Base-by-base conservation (phyloP, 2,113 vertebrate species). In the Galbula dea region DNA sequence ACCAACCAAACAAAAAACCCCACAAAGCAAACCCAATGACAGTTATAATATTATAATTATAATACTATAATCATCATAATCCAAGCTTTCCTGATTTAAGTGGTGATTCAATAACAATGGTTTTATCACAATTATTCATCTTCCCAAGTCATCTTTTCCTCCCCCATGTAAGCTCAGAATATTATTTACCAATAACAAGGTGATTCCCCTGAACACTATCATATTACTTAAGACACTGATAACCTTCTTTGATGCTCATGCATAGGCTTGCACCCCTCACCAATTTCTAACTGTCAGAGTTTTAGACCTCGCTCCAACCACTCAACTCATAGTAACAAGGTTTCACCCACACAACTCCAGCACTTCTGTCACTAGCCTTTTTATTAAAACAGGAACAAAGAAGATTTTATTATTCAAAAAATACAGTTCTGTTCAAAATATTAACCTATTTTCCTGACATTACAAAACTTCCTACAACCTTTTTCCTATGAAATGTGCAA, bases 371-470 rank as follows among this genome's bases (percentile, higher is more conserved):
- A 84, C 5, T 39, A 74, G 29, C 43, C 69, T 37, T 78, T 55
- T 55, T 55, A 49, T 90, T 55, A 49, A 66, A 69, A 69, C 5
- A 68, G 57, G 78, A 80, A 76, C 49, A 86, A 86, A 87, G 18
- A 88, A 54, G 59, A 92, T 86, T 91, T 94, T 93, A 65, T 87
- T 87, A 86, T 58, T 72, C 15, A 17, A 83, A 91, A 78, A 78
- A 69, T 51, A 92, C 23, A 81, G 93, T 67, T 90, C 54, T 75
- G 62, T 80, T 96, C 82, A 89, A 82, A 88, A 83, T 71, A 73
- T 41, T 84, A 86, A 94, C 72, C 55, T 41, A 49, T 88, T 96
- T 96, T 95, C 54, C 85, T 86, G 63, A 88, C 43, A 59, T 76
- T 54, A 88, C 51, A 71, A 88, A 83, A 82, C 79, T 92, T 93